Evolutionary conservation across 2,113 vertebrate species (phyloP), one percentile per base, ranked within the genome.

Genomic region (Isurus oxyrinchus): DNA sequence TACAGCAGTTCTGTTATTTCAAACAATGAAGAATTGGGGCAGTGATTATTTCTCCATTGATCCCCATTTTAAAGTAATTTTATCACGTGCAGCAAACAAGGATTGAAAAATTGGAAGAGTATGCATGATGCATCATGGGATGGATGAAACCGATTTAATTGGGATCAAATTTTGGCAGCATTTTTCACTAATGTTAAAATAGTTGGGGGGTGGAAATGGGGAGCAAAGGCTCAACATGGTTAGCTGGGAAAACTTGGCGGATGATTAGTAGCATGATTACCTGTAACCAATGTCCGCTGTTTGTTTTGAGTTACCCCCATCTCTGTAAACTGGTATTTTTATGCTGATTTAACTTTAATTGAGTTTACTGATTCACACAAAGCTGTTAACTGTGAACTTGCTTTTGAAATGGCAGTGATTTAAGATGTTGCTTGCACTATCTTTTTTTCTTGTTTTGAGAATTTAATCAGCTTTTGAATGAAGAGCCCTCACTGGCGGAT

Each of bases 61-160:
- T 5, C 90, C 19, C n/a, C 19, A 13, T 66, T 40, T 40, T 31
- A 91, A 31, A 84, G 81, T 84, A 84, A 84, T 44, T 84, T 84
- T 44, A 84, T 84, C 19, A 44, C 14, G 0, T n/a, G 13, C 3
- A 66, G 90, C 59, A 63, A 76, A 25, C 72, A 61, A 10, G 19
- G 14, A 2, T 93, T n/a, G 11, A 6, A 93, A 91, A 13, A 14
- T 40, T 21, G 72, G 69, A 40, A 84, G 27, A 59, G 23, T 59
- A 91, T 59, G 53, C 27, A 27, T 63, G 90, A 23, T 94, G 90
- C 90, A 63, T 94, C 61, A 94, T 94, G 90, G 90, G 90, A 94
- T 63, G 13, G 90, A n/a, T 63, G n/a, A 63, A 63, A n/a, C 90
- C 40, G 35, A 94, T 94, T 40, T 21, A 59, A 93, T 93, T 94